Conservation (phyloP, 2,797 vertebrate species). For the Rhinoraja longicauda region DNA sequence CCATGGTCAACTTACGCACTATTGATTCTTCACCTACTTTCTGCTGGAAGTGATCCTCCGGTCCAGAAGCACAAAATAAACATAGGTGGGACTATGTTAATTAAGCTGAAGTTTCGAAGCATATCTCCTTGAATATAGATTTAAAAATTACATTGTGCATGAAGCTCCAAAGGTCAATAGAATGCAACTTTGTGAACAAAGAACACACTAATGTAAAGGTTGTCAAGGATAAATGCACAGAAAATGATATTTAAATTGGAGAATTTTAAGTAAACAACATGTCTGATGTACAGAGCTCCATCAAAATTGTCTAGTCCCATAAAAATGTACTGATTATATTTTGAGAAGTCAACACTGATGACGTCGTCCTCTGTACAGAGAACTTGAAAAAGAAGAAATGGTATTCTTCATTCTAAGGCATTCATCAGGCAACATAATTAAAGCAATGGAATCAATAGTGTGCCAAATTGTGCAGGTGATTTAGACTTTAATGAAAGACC, state of each 20-base stretch:
- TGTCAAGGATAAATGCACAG: not conserved
- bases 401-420: not conserved
- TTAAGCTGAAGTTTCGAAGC: not conserved
- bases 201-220: not conserved
- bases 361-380: not conserved
- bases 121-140: not conserved
- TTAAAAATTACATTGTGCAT: not conserved
- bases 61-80: not conserved
- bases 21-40: not conserved
- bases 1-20: no score
- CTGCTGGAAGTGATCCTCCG: not conserved
- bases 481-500: conserved; percentile 7
- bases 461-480: conserved; percentile 21
- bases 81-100: not conserved
- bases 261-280: not conserved
- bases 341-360: not conserved
- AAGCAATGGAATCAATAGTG: not conserved
- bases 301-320: not conserved
- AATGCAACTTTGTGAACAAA: not conserved
- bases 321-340: not conserved
- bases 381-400: not conserved
- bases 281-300: not conserved
- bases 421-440: not conserved
- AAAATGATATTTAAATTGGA: conserved; percentile 1
- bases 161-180: not conserved